phyloP scores from a whole-genome alignment of 2,888 invertebrate species.

The Alloscopus bannaensis region DNA sequence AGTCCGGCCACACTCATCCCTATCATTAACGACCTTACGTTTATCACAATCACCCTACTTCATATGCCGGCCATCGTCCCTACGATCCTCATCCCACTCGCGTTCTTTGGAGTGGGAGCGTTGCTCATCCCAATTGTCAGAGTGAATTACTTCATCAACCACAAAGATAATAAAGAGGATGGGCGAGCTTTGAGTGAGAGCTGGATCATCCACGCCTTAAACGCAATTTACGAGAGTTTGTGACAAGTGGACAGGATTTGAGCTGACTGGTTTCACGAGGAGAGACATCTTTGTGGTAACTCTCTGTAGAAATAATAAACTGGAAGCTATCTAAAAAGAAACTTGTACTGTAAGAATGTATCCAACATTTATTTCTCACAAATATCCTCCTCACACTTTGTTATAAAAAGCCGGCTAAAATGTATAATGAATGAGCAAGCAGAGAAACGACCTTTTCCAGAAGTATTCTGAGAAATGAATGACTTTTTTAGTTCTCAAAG shows the following conservation, averaged over 20 bases:
- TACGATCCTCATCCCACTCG: constrained; percentile 57
- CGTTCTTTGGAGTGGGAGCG: constrained; percentile 55
- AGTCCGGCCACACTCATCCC: constrained; percentile 33
- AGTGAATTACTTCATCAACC: constrained; percentile 62
- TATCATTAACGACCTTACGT: constrained; percentile 49
- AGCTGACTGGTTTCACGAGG: no score
- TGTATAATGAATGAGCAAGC: no score
- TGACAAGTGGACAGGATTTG: constrained; percentile 1
- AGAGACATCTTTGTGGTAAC: no score
- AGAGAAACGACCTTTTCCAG: no score
- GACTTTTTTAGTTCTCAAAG: no score
- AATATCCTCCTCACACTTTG: no score
- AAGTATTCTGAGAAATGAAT: no score
- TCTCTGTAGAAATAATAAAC: no score
- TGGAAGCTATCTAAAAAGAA: not conserved
- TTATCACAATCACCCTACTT: constrained; percentile 39
- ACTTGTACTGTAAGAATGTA: no score
- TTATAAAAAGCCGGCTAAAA: no score
- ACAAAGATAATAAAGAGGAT: constrained; percentile 57
- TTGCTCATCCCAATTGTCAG: constrained; percentile 65
- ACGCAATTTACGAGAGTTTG: not conserved
- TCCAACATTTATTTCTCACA: no score
- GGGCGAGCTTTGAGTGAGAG: constrained; percentile 14
- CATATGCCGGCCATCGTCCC: constrained; percentile 56
- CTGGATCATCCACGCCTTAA: not conserved